Evolutionary conservation across 2,797 vertebrate genomes (phyloP).

Genomic region (Platalea minor): DNA sequence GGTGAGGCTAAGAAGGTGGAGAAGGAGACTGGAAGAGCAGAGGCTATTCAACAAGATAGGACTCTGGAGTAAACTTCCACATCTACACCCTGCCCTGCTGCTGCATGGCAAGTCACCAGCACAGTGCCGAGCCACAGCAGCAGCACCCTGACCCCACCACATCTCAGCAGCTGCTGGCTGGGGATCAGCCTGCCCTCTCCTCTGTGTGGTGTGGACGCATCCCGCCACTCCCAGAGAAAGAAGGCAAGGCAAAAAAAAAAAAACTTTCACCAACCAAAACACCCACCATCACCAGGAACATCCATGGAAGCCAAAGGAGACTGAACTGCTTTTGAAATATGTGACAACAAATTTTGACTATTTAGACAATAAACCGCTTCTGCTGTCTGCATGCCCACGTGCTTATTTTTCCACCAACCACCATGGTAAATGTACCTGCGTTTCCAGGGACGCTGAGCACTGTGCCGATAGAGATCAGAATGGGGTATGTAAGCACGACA

Average conservation of each 20-base stretch:
- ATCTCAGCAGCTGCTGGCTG: neutral
- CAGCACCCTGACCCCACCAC: rapidly evolving
- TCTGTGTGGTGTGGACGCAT: rapidly evolving
- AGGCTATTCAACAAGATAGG: neutral
- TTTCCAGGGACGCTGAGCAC: constrained; percentile 98
- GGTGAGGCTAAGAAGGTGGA: rapidly evolving
- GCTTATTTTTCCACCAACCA: neutral
- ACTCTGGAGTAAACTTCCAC: neutral
- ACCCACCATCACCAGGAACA: neutral
- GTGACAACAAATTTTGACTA: neutral
- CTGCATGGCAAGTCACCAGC: neutral
- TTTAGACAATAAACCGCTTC: neutral
- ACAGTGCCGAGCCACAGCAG: neutral
- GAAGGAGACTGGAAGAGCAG: neutral
- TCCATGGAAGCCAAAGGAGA: neutral
- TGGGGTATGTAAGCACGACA: constrained; percentile 94
- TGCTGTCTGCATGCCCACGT: rapidly evolving
- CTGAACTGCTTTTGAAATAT: neutral
- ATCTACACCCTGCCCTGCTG: rapidly evolving
- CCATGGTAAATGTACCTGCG: constrained; percentile 78
- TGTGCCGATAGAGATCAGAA: constrained; percentile 97
- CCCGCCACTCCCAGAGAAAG: neutral
- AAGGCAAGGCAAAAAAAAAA: neutral
- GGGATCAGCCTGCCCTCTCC: neutral
- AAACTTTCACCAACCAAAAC: neutral